A percentile compares a stretch with the other conserved stretches of the same genome.
phyloP scores from a whole-genome alignment of 2,113 vertebrate genomes.

The Chamaea fasciata region DNA sequence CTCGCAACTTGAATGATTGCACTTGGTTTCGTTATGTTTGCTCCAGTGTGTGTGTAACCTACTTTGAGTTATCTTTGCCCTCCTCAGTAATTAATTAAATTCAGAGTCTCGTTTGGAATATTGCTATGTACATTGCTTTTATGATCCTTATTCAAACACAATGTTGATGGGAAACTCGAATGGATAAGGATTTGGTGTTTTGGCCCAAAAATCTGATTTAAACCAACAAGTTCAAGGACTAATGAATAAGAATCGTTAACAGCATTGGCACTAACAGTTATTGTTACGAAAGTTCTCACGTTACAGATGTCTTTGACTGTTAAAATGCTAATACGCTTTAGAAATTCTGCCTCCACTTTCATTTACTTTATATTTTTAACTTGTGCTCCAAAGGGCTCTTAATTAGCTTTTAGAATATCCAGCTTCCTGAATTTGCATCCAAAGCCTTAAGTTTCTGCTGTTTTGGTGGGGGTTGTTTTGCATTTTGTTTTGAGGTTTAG shows the following conservation, averaged over 20 bases:
- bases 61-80: slow-evolving; percentile 21
- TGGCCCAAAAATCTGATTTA: background rate
- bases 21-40: background rate
- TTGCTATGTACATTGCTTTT: background rate
- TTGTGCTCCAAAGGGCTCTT: background rate
- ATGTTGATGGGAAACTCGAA: background rate
- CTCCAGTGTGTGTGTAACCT: background rate
- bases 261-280: background rate
- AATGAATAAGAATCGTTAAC: background rate
- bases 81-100: background rate
- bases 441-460: background rate
- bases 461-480: background rate
- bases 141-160: background rate
- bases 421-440: background rate
- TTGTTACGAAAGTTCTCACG: background rate
- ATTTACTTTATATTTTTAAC: slow-evolving; percentile 1
- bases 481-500: background rate
- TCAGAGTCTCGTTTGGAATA: background rate
- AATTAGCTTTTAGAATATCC: background rate
- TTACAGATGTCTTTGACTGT: background rate
- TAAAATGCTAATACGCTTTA: background rate
- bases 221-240: background rate
- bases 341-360: background rate
- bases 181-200: background rate
- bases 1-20: background rate